Base-by-base conservation (phyloP, 2,113 vertebrate species). In the Halichoerus grypus region DNA sequence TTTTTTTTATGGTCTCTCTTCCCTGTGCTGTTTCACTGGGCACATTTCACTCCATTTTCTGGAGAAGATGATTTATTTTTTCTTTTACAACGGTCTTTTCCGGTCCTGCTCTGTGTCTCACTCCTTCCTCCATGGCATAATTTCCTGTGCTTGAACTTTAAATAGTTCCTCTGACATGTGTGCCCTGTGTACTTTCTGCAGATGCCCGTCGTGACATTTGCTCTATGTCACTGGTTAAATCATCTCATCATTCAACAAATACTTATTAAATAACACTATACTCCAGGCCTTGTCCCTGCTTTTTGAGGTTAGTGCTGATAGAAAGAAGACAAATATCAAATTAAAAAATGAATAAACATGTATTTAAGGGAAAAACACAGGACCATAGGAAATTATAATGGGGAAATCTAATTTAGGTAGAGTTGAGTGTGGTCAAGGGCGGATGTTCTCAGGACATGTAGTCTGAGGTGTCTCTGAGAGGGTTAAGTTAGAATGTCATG, bases 71-170 rank as follows among this genome's bases (percentile, higher is more conserved):
- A 90, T 88, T 96, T 83, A 28, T 93, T 94, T 93, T 93, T 94
- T 74, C 76, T 88, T 97, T 87, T 49, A 42, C 1, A 46, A 51
- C 76, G 21, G 16, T 12, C 0, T 84, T 96, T 95, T 88, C 49
- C 69, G 39, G 7, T 79, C 76, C 13, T 76, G 55, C 84, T 88
- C 39, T 5, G 15, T 53, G 51, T 83, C 49, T 95, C 36, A 33
- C 42, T 76, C 65, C 6, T 94, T 69, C 39, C 10, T 4, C 42
- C 31, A 13, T 51, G 61, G 61, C 21, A 74, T 59, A 88, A 95
- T 93, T 97, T 96, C 76, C 85, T 94, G 63, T 61, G 19, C 7
- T 36, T 82, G 59, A 91, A 86, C 51, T 86, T 96, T 65, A 92
- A 92, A 77, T 72, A 72, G 59, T 49, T 81, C 31, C 76, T 88